phyloP scores from a whole-genome alignment of 2,113 vertebrate genomes.

The Heterotis niloticus region DNA sequence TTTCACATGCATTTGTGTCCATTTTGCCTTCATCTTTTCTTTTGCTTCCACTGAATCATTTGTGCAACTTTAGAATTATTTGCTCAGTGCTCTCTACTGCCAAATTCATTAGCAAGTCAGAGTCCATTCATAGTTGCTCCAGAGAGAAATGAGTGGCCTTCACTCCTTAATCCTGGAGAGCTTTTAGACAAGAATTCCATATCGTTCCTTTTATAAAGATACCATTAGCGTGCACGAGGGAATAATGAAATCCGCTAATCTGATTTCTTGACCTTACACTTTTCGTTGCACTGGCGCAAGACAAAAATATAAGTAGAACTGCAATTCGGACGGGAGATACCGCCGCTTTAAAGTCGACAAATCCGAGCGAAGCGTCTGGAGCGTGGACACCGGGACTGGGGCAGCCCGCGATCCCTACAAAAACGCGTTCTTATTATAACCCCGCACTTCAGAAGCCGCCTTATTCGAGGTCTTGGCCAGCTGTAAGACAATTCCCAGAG shows the following conservation, averaged over 20 bases:
- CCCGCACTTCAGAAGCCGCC: not conserved
- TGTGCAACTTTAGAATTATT: not conserved
- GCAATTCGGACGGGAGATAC: conserved; percentile 62
- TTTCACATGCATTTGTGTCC: no score
- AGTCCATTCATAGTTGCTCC: conserved; percentile 47
- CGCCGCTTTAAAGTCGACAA: conserved; percentile 57
- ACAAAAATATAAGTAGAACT: conserved; percentile 56
- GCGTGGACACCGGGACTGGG: conserved; percentile 36
- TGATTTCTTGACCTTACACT: conserved; percentile 63
- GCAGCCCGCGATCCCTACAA: no score
- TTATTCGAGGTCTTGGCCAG: not conserved
- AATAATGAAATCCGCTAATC: conserved; percentile 61
- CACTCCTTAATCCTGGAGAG: conserved; percentile 47
- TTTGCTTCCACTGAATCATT: not conserved
- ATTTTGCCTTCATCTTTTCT: not conserved
- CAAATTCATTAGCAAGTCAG: conserved; percentile 39
- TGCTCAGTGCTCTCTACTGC: not conserved
- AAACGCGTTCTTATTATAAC: not conserved
- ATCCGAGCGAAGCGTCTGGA: conserved; percentile 54
- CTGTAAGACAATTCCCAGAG: not conserved
- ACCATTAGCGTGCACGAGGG: conserved; percentile 59
- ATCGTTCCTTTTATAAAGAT: conserved; percentile 59
- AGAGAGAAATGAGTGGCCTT: conserved; percentile 46
- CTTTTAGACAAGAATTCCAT: conserved; percentile 52
- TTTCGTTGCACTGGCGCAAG: conserved; percentile 56